A percentile compares a stretch with the other conserved stretches of the same genome.
Evolutionary conservation across 2,888 invertebrate species (phyloP).

Genomic region (Erebia palarica): DNA sequence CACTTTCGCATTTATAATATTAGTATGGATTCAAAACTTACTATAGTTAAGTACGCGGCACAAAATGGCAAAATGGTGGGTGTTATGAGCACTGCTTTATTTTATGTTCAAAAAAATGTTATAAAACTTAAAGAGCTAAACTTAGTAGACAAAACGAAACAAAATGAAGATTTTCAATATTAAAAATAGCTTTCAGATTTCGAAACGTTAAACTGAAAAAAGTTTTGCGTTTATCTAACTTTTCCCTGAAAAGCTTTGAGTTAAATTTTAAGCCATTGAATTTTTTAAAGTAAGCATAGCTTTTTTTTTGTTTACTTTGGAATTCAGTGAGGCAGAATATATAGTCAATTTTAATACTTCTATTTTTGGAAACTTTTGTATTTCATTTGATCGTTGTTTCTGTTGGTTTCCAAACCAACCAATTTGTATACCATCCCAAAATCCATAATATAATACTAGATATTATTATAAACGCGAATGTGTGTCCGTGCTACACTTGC

Average conservation of each 20-base stretch:
- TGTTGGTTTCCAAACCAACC: too few species aligned
- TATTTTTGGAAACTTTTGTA: not conserved
- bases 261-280: constrained; percentile 19
- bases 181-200: constrained; percentile 17
- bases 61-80: too few species aligned
- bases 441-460: too few species aligned
- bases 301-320: constrained; percentile 13
- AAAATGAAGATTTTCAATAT: not conserved
- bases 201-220: constrained; percentile 22
- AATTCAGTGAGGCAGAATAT: constrained; percentile 5
- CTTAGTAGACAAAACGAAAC: constrained; percentile 19
- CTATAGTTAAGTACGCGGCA: too few species aligned
- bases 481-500: too few species aligned
- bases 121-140: not conserved
- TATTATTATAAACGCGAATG: too few species aligned
- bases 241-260: constrained; percentile 15
- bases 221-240: constrained; percentile 24
- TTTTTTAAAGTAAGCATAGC: constrained; percentile 15
- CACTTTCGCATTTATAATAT: too few species aligned
- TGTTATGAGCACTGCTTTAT: too few species aligned
- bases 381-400: not conserved
- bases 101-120: too few species aligned
- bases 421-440: too few species aligned
- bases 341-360: not conserved
- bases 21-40: too few species aligned